Evolutionary conservation across 2,888 invertebrate genomes (phyloP), one percentile per base, ranked within the genome.

Genomic region (Amaurobius ferox): DNA sequence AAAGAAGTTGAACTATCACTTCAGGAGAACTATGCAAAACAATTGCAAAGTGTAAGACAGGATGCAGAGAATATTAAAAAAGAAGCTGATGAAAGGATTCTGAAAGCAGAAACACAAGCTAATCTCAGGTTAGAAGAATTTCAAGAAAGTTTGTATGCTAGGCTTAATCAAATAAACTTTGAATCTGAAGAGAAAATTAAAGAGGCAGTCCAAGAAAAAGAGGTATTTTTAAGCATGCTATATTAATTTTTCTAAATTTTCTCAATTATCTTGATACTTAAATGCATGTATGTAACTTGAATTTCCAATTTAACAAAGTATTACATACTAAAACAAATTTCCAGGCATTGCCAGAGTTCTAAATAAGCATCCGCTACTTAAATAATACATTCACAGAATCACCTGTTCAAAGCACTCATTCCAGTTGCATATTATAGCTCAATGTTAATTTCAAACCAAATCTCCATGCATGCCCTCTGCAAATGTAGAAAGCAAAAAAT

Each of bases 111-210:
- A 62, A 71, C 68, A 19, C 67, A 79, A 68, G 73, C 85, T 6
- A 86, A 86, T 48, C n/a, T 86, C 16, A 40, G 79, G 28, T 35
- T 86, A 40, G 85, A 86, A 35, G 85, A 86, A 79, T 86, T 86
- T 48, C 85, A 86, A 35, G 85, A 86, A 68, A 79, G 78, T 79
- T 73, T 86, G n/a, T 86, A 86, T 62, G 79, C 35, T 23, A 78
- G 85, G 29, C 40, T 86, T 16, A 79, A 73, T 35, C 19, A 73
- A 44, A 48, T 86, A 11, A 78, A 86, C 64, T 19, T 55, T 19
- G 85, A 86, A 73, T 55, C 85, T 23, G 85, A 86, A 62, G 39
- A 23, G 19, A 86, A 86, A 73, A 30, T 86, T 1, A 68, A 79
- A n/a, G 85, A 86, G 13, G 85, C 73, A 5, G 2, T 79, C 13